Percentiles rank a stretch among this genome's conserved stretches.
phyloP scores from a whole-genome alignment of 2,113 vertebrate genomes.

The Chaetops frenatus region DNA sequence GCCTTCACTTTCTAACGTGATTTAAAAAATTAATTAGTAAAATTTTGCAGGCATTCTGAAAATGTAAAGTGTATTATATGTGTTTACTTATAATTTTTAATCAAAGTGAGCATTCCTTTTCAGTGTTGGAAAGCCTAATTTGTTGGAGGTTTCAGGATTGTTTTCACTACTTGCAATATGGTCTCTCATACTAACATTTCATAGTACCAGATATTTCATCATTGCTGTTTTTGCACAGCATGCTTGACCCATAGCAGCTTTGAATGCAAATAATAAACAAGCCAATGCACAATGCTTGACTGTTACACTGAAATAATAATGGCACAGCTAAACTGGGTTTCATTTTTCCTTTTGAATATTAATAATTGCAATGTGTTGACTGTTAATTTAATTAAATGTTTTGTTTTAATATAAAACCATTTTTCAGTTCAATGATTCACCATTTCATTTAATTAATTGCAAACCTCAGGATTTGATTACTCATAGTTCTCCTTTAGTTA shows the following conservation, averaged over 20 bases:
- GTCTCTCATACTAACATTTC: conserved; percentile 52
- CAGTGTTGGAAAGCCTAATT: not conserved
- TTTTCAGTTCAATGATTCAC: conserved; percentile 56
- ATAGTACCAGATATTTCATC: conserved; percentile 59
- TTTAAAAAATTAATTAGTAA: not conserved
- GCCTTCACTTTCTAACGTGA: not conserved
- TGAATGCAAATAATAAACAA: conserved; percentile 50
- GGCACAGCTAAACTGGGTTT: conserved; percentile 35
- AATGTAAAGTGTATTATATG: not conserved
- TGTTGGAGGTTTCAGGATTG: conserved; percentile 27
- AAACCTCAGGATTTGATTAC: conserved; percentile 64
- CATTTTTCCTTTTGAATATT: conserved; percentile 48
- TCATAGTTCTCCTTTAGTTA: conserved; percentile 61
- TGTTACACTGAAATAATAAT: conserved; percentile 30
- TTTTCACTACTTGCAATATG: conserved; percentile 45
- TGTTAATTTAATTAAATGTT: conserved; percentile 71
- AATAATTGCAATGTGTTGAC: conserved; percentile 60
- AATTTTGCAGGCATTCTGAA: not conserved
- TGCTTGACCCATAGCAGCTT: conserved; percentile 50
- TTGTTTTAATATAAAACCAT: conserved; percentile 62
- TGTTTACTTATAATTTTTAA: not conserved
- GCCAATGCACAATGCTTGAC: not conserved
- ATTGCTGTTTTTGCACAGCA: conserved; percentile 49
- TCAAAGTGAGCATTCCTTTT: not conserved
- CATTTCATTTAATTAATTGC: conserved; percentile 70